These are phyloP conservation scores for Brachyptera putata DNA, from an alignment of 2,888 invertebrate species.

Conservation along the genomic window DNA sequence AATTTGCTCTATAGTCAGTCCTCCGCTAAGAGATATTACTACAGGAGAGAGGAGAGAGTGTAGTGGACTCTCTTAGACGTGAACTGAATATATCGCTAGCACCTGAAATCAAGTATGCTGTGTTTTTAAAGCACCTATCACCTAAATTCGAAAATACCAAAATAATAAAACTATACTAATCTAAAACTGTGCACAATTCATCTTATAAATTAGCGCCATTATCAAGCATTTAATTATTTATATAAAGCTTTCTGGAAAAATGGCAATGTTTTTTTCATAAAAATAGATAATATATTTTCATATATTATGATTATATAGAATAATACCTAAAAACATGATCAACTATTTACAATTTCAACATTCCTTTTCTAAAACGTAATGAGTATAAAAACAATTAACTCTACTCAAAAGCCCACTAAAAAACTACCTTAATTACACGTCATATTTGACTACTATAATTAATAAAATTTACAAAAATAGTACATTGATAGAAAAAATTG, in stretches of 20 bases:
- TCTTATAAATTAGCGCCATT: not conserved
- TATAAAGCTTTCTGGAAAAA: not conserved
- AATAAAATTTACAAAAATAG: not conserved
- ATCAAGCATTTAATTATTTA: not conserved
- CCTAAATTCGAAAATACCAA: not conserved
- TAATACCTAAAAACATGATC: not conserved
- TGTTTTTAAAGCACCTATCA: not conserved
- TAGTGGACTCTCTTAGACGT: too few relatives aligned
- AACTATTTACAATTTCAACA: not conserved
- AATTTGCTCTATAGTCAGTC: too few relatives aligned
- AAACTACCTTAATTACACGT: not conserved
- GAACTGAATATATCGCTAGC: too few relatives aligned
- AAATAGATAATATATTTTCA: not conserved
- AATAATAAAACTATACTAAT: not conserved
- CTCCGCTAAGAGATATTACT: too few relatives aligned
- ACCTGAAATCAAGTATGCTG: too few relatives aligned
- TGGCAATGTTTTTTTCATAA: not conserved
- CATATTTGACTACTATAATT: conserved; percentile 2
- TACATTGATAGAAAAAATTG: not conserved
- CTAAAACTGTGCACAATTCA: not conserved
- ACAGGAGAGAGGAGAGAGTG: too few relatives aligned
- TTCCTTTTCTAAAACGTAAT: conserved; percentile 1
- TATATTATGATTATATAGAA: not conserved
- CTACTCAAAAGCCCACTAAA: not conserved
- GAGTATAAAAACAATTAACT: not conserved